Evolutionary conservation across 2,797 vertebrate species (phyloP).

Genomic region (Odontamblyopus lacepedii): DNA sequence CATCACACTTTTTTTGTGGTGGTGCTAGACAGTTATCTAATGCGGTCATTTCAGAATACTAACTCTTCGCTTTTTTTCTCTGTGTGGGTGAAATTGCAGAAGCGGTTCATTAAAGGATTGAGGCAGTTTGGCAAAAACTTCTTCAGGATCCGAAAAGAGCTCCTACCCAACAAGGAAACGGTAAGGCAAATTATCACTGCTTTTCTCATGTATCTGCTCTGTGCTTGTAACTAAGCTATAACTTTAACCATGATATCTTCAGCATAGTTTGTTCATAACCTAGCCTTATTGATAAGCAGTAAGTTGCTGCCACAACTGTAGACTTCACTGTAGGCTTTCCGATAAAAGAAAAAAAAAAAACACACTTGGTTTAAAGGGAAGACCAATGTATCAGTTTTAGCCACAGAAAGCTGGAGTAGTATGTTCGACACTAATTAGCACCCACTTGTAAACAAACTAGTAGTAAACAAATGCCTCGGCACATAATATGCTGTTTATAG

Average conservation of each 20-base stretch:
- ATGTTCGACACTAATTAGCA: slow-evolving; percentile 49
- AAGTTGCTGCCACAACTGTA: slow-evolving; percentile 30
- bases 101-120: slow-evolving; percentile 98
- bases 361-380: slow-evolving; percentile 17
- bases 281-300: slow-evolving; percentile 47
- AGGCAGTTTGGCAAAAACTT: slow-evolving; percentile 99
- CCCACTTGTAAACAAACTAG: slow-evolving; percentile 22
- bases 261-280: slow-evolving; percentile 24
- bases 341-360: not conserved
- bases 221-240: slow-evolving; percentile 26
- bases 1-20: slow-evolving; percentile 44
- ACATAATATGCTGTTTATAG: slow-evolving; percentile 48
- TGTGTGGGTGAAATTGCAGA: slow-evolving; percentile 77
- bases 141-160: slow-evolving; percentile 99
- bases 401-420: slow-evolving; percentile 27
- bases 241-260: slow-evolving; percentile 26
- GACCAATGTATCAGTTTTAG: slow-evolving; percentile 16
- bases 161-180: slow-evolving; percentile 99
- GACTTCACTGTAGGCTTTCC: slow-evolving; percentile 19
- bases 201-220: slow-evolving; percentile 24
- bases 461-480: slow-evolving; percentile 43
- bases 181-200: slow-evolving; percentile 76
- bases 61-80: slow-evolving; percentile 45
- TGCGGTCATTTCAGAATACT: slow-evolving; percentile 44
- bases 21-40: slow-evolving; percentile 47